These are phyloP conservation scores for Calonectris borealis DNA, from an alignment of 2,113 vertebrate genomes.

Conservation along the genomic window DNA sequence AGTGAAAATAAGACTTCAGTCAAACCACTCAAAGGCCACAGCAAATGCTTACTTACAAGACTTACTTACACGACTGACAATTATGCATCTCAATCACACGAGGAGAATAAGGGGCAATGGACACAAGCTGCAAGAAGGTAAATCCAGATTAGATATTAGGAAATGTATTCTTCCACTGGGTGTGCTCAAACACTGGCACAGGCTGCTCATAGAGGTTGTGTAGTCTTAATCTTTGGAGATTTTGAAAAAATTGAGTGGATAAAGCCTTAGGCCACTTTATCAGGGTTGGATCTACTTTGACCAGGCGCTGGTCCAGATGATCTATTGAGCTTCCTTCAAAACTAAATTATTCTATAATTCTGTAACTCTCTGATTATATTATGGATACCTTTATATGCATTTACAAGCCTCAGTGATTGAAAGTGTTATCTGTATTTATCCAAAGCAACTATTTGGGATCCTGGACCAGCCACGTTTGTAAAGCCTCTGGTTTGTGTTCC, in stretches of 20 bases:
- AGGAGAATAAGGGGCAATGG: neutral
- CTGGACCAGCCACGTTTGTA: neutral
- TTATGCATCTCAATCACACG: fast-evolving
- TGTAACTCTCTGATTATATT: neutral
- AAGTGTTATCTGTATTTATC: neutral
- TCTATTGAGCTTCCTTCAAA: neutral
- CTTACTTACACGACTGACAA: neutral
- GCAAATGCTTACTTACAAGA: neutral
- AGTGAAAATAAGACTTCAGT: neutral
- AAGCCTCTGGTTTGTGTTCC: neutral
- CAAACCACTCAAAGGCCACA: neutral
- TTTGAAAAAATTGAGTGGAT: neutral
- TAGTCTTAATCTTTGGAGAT: neutral
- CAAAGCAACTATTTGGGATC: neutral
- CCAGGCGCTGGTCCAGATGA: neutral
- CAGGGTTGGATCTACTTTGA: neutral
- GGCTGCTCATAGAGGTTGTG: neutral
- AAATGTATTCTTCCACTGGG: neutral
- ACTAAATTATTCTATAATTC: neutral
- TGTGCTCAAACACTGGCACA: neutral
- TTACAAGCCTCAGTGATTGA: neutral
- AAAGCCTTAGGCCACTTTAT: neutral
- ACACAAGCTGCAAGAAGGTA: neutral
- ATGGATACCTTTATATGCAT: neutral
- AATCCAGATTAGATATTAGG: neutral